A percentile compares a stretch with the other conserved stretches of the same genome.
Evolutionary conservation across 2,113 vertebrate genomes (phyloP).

Genomic region (Clupea harengus): DNA sequence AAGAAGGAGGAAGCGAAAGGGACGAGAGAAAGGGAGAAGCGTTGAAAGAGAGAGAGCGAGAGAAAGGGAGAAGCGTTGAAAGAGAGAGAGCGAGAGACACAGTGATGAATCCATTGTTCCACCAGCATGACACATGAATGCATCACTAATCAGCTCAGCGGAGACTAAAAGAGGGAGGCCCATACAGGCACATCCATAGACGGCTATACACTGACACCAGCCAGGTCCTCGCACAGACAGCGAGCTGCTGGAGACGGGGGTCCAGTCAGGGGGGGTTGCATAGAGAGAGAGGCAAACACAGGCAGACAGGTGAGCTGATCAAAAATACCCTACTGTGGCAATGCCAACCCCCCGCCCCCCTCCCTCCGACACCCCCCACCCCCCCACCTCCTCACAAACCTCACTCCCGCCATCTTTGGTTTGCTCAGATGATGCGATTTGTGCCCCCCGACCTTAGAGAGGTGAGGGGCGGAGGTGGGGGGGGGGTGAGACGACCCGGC

Average conservation of each 20-base stretch:
- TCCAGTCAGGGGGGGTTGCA: not conserved
- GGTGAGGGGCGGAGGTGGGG: conserved; percentile 18
- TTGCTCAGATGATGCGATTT: conserved; percentile 31
- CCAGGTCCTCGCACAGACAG: not conserved
- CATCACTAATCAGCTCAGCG: conserved; percentile 37
- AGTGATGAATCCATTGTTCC: conserved; percentile 62
- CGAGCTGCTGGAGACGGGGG: not conserved
- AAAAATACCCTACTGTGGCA: not conserved
- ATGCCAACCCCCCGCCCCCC: not conserved
- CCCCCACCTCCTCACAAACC: not conserved
- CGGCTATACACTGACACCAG: not conserved
- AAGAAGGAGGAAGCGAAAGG: conserved; percentile 48
- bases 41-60: conserved; percentile 32
- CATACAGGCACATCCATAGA: not conserved
- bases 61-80: conserved; percentile 4
- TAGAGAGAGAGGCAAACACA: not conserved
- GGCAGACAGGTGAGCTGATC: not conserved
- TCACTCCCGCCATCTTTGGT: not conserved
- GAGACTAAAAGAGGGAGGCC: conserved; percentile 47
- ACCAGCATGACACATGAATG: conserved; percentile 65
- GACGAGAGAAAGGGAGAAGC: not conserved
- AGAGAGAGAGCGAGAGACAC: conserved; percentile 46
- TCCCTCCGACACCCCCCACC: not conserved
- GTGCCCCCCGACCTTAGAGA: not conserved
- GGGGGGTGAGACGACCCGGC: conserved; percentile 51